phyloP scores from a whole-genome alignment of 1,140 invertebrate genomes.

The Temnothorax curvispinosus region DNA sequence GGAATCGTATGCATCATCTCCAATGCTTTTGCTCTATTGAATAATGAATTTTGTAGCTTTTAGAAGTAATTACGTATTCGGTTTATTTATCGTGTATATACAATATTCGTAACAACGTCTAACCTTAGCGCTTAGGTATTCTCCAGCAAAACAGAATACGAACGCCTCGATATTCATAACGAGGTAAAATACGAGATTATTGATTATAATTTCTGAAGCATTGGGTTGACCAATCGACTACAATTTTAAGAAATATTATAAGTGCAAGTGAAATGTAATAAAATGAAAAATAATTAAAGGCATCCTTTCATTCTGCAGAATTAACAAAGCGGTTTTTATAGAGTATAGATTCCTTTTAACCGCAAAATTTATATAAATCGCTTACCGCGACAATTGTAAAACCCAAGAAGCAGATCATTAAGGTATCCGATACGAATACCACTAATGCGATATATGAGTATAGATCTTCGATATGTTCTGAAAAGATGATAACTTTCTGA shows the following conservation, averaged over 20 bases:
- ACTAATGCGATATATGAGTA: conserved; percentile 5
- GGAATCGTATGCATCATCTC: conserved; percentile 42
- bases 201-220: not conserved
- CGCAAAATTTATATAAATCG: not conserved
- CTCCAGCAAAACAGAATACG: conserved; percentile 59
- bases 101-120: not conserved
- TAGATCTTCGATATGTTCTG: conserved; percentile 6
- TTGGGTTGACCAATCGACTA: conserved; percentile 26
- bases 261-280: not conserved
- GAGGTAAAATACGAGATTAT: conserved; percentile 33
- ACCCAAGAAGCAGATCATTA: conserved; percentile 35
- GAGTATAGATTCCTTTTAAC: not conserved
- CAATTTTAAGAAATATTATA: conserved; percentile 11
- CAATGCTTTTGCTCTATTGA: conserved; percentile 48
- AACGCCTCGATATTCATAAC: conserved; percentile 55
- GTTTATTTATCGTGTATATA: not conserved
- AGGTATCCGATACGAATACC: conserved; percentile 4
- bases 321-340: not conserved
- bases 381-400: conserved; percentile 25
- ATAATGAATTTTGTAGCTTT: not conserved
- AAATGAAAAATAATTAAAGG: not conserved
- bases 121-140: conserved; percentile 60
- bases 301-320: not conserved
- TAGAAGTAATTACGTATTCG: not conserved
- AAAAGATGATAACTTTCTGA: conserved; percentile 31